Conservation (phyloP, 2,888 invertebrate species). For the Acanthococcus lagerstroemiae region DNA sequence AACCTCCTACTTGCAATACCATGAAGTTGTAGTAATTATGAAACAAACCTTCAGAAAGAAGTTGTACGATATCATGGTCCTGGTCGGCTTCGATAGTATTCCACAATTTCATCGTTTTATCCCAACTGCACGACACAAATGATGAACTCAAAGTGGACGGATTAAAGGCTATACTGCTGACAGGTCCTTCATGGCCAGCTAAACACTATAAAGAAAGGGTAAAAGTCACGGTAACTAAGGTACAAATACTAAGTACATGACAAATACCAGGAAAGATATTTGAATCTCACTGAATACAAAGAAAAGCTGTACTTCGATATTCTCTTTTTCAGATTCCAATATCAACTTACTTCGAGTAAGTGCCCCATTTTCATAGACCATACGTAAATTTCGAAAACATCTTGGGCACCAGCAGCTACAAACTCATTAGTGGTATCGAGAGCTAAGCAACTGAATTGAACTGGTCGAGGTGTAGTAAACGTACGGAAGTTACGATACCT, state of each 20-base stretch:
- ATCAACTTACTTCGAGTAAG: conserved; percentile 61
- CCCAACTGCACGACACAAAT: conserved; percentile 87
- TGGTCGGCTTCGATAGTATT: conserved; percentile 74
- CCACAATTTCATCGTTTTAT: conserved; percentile 84
- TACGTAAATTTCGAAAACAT: conserved; percentile 87
- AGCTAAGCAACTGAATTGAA: conserved; percentile 83
- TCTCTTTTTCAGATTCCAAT: conserved; percentile 7
- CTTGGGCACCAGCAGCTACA: conserved; percentile 88
- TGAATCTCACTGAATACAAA: no score
- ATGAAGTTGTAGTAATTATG: no score
- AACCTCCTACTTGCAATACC: no score
- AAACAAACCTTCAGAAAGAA: conserved; percentile 54
- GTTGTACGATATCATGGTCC: conserved; percentile 66
- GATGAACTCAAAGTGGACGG: conserved; percentile 60
- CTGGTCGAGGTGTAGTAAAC: conserved; percentile 79
- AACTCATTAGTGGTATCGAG: conserved; percentile 85
- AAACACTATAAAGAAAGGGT: conserved; percentile 50
- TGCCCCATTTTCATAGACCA: conserved; percentile 93
- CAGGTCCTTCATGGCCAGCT: conserved; percentile 88
- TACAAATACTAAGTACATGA: neutral
- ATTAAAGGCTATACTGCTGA: conserved; percentile 70
- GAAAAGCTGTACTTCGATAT: no score
- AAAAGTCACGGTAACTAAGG: no score
- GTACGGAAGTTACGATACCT: conserved; percentile 98
- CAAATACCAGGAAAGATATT: neutral